Evolutionary conservation across 2,888 invertebrate species (phyloP), one percentile per base, ranked within the genome.

Genomic region (Scelioninae gen. 2): DNA sequence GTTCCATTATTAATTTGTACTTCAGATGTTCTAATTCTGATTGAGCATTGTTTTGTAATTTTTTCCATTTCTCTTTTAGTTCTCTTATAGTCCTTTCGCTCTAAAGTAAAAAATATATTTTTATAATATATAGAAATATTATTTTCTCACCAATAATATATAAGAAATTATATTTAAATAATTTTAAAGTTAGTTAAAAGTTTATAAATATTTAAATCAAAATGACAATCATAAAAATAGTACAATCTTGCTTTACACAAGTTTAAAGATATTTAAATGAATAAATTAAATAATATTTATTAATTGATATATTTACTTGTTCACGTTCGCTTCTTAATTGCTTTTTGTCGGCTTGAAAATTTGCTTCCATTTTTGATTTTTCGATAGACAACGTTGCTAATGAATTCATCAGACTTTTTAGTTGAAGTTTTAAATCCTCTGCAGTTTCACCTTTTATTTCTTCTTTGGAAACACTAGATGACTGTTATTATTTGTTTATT

Each of bases 311-410:
- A 1, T 1, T 7, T 79, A 86, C 89, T 86, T 81, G 88, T 81
- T 79, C 86, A 76, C 69, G 83, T 77, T 92, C 93, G 79, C 86
- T 87, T 25, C 90, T 86, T 15, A 90, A 75, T 74, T 89, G 88
- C 81, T 91, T 92, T 78, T 91, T 92, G 79, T 93, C 93, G 9
- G 89, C 89, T 80, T 94, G 92, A 84, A 94, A 95, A 41, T 91
- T 93, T 53, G 93, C 92, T 86, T 96, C 96, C 90, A 95, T 92
- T 43, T 93, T 90, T 0, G 93, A 91, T 82, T 96, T 96, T 84
- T 96, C 95, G 2, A 92, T 91, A 0, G 94, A 91, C 25, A 96
- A 86, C 0, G 94, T 94, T 0, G 93, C 90, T 46, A 96, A 85
- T 0, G 95, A 92, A 77, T 92, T 88, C 85, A 91, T 92, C 11